Evolutionary conservation across 2,797 vertebrate genomes (phyloP).

Genomic region (Scomberomorus guttatus): DNA sequence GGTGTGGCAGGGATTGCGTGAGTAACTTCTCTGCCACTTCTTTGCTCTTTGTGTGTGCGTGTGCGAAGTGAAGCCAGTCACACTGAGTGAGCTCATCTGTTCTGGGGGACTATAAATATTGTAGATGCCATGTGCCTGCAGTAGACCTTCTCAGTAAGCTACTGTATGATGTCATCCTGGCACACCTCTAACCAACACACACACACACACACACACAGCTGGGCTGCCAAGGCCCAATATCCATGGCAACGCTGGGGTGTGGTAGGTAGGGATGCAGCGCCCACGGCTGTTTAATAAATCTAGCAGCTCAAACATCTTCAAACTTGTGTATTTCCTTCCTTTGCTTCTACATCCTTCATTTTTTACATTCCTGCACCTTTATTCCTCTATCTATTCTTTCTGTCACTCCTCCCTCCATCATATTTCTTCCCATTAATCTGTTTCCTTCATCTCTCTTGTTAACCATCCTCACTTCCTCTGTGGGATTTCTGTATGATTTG

Average conservation of each 20-base stretch:
- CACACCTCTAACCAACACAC: constrained; percentile 67
- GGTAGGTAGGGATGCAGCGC: constrained; percentile 59
- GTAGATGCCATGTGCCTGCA: constrained; percentile 82
- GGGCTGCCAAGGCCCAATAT: constrained; percentile 68
- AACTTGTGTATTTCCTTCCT: constrained; percentile 24
- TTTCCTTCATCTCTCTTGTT: constrained; percentile 2
- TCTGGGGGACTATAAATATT: constrained; percentile 86
- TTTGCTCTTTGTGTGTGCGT: constrained; percentile 42
- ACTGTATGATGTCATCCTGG: constrained; percentile 85
- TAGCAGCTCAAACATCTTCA: constrained; percentile 36
- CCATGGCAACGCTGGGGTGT: constrained; percentile 73
- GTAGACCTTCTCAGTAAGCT: constrained; percentile 79
- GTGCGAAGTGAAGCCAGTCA: constrained; percentile 66
- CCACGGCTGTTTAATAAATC: constrained; percentile 50
- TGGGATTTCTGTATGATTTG: not conserved
- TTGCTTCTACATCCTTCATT: not conserved
- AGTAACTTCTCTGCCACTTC: constrained; percentile 72
- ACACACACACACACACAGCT: constrained; percentile 59
- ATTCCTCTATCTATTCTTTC: not conserved
- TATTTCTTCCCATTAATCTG: not conserved
- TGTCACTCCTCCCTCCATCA: not conserved
- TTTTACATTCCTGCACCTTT: not conserved
- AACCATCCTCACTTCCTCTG: constrained; percentile 13
- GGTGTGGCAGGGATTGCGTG: constrained; percentile 71
- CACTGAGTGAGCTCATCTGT: constrained; percentile 82